These are phyloP conservation scores for Dufourea novaeangliae DNA, from an alignment of 1,140 invertebrate species.

Conservation along the genomic window DNA sequence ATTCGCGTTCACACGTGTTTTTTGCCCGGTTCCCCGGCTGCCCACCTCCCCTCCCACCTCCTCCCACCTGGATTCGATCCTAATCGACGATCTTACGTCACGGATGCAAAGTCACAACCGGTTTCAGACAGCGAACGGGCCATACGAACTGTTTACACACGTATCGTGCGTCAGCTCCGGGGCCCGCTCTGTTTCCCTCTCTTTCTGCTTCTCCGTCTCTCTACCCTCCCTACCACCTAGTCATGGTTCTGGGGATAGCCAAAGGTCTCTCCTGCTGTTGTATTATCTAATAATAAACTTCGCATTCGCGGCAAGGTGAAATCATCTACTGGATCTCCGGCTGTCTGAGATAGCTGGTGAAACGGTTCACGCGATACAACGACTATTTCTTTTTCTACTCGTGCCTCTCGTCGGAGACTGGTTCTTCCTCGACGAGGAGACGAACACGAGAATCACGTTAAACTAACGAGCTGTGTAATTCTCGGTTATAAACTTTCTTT, in stretches of 20 bases:
- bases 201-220: background rate
- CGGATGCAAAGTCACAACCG: slow-evolving; percentile 76
- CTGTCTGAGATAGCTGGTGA: background rate
- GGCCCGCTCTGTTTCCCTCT: background rate
- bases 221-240: background rate
- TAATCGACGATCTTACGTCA: slow-evolving; percentile 76
- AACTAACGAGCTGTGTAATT: too few relatives aligned
- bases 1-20: slow-evolving; percentile 60
- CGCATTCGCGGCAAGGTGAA: slow-evolving; percentile 1
- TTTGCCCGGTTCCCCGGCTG: slow-evolving; percentile 43
- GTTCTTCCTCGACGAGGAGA: too few relatives aligned
- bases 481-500: too few relatives aligned
- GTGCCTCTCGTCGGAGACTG: too few relatives aligned
- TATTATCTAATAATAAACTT: slow-evolving; percentile 24
- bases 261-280: slow-evolving; percentile 12
- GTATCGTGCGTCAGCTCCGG: slow-evolving; percentile 42
- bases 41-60: background rate
- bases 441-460: too few relatives aligned
- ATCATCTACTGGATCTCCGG: background rate
- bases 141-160: slow-evolving; percentile 70
- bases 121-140: slow-evolving; percentile 62
- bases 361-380: background rate
- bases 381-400: background rate
- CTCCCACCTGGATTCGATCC: slow-evolving; percentile 56
- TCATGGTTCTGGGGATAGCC: background rate